These are phyloP conservation scores for Clarias magur DNA, from an alignment of 2,113 vertebrate genomes.

Conservation along the genomic window DNA sequence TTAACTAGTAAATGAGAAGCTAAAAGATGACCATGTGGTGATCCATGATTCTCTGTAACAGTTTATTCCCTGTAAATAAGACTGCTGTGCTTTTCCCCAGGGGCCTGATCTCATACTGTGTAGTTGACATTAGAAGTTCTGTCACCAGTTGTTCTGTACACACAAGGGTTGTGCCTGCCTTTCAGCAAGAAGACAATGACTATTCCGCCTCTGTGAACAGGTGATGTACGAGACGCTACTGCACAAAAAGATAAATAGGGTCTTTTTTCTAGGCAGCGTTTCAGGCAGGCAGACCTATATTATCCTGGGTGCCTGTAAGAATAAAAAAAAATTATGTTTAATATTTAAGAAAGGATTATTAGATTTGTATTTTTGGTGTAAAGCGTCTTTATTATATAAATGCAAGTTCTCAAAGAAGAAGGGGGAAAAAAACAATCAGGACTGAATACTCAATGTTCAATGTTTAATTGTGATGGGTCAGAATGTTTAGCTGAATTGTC, in stretches of 20 bases:
- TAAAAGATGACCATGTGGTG: not conserved
- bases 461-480: not conserved
- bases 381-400: not conserved
- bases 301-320: not conserved
- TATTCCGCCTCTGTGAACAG: not conserved
- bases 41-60: slow-evolving; percentile 14
- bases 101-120: not conserved
- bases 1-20: not conserved
- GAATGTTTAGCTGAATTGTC: not conserved
- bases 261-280: not conserved
- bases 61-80: slow-evolving; percentile 17
- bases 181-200: not conserved
- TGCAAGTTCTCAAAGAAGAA: not conserved
- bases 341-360: not conserved
- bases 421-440: not conserved
- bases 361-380: not conserved
- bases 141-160: slow-evolving; percentile 1
- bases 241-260: not conserved
- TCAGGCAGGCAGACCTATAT: not conserved
- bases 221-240: not conserved
- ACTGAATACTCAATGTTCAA: not conserved
- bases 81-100: not conserved
- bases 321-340: not conserved
- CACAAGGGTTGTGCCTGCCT: not conserved
- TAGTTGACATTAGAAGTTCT: slow-evolving; percentile 1